A percentile compares a stretch with the other conserved stretches of the same genome.
phyloP scores from a whole-genome alignment of 2,888 invertebrate genomes.

The Ischnus inquisitorius region DNA sequence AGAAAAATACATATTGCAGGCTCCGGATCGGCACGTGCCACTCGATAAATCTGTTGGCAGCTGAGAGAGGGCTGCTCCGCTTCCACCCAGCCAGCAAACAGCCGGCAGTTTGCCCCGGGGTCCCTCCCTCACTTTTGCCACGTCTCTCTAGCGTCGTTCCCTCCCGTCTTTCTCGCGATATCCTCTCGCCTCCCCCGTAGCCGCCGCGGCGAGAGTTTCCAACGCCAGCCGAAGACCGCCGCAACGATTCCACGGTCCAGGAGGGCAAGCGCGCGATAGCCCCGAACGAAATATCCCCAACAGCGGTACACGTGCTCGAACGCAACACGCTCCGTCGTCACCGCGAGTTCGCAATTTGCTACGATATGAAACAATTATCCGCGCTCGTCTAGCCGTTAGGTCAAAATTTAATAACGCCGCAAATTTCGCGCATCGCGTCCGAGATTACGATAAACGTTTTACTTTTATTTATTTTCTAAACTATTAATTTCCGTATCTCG shows the following conservation, averaged over 20 bases:
- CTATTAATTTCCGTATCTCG: not conserved
- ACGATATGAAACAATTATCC: constrained; percentile 2
- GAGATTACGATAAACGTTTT: not conserved
- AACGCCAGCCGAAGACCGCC: constrained; percentile 58
- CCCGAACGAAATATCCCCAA: constrained; percentile 66
- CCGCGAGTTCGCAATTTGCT: not conserved
- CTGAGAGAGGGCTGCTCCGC: constrained; percentile 82
- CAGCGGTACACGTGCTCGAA: constrained; percentile 61
- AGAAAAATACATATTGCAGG: constrained; percentile 31
- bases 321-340: constrained; percentile 3
- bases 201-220: constrained; percentile 23
- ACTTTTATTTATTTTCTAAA: not conserved
- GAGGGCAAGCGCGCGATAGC: constrained; percentile 53
- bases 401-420: not conserved
- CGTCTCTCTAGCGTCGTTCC: constrained; percentile 33
- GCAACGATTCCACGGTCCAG: constrained; percentile 69
- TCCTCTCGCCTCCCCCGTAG: constrained; percentile 47
- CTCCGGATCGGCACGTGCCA: constrained; percentile 84
- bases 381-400: not conserved
- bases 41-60: constrained; percentile 86
- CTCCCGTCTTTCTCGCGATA: constrained; percentile 30
- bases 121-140: constrained; percentile 50
- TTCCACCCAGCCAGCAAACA: constrained; percentile 67
- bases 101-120: constrained; percentile 72
- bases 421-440: not conserved